Evolutionary conservation across 2,888 invertebrate genomes (phyloP), one percentile per base, ranked within the genome.

Genomic region (Parnassius glacialis): DNA sequence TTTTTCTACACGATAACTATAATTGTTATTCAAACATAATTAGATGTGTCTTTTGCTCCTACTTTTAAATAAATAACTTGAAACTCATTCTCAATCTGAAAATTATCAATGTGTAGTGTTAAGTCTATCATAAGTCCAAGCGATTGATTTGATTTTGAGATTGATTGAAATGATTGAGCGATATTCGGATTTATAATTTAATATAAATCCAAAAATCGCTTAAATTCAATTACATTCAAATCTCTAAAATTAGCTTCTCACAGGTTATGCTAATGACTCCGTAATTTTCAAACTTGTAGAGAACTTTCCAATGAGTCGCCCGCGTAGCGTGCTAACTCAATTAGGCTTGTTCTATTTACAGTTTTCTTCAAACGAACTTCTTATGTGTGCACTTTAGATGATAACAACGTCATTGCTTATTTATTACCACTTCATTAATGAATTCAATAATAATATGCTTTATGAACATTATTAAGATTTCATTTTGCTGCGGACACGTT

Each of bases 401-500:
- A 59, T 62, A 66, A 64, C 56, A 56, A 56, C 51, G 52, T 48
- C 11, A 47, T 45, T 20, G 13, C 53, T 44, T 48, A 52, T 52
- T 59, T 52, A 57, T 48, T 57, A 57, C 52, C 10, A 42, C 25
- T 52, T 61, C 56, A 56, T 52, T 10, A 45, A 56, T 65, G 68
- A 69, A 69, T 42, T 57, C 41, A 43, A 16, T 61, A 51, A 57
- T 57, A 20, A 52, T 57, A 57, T 52, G 20, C 13, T 45, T 61
- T 61, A 52, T 56, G 44, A 52, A 20, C 52, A 13, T 44, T 58
- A 76, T 75, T 73, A 64, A 69, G 72, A 71, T 76, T 74, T 71
- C 70, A 74, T 73, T 75, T 61, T 68, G 67, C 69, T 71, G 72
- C 70, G 72, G 75, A 68, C 71, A 71, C 71, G 69, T 70, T 78